These are phyloP conservation scores for Centruroides sculpturatus DNA, from an alignment of 1,140 invertebrate species.

Conservation along the genomic window DNA sequence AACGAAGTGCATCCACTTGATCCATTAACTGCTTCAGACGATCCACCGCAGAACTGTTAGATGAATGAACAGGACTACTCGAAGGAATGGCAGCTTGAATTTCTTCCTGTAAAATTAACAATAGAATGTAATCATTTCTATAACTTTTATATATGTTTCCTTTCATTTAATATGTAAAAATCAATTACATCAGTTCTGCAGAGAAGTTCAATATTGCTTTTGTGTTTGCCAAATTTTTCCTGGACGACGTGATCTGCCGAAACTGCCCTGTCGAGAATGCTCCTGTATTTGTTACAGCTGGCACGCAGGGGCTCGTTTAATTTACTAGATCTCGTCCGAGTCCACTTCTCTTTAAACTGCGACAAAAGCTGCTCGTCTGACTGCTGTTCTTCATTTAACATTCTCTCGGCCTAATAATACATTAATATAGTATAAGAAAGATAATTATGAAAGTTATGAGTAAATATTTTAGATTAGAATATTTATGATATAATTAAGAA, in stretches of 20 bases:
- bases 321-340: slow-evolving; percentile 66
- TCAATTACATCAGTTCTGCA: slow-evolving; percentile 44
- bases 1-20: slow-evolving; percentile 73
- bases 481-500: too few species aligned
- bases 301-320: slow-evolving; percentile 75
- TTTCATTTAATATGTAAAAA: background rate
- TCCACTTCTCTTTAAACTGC: slow-evolving; percentile 84
- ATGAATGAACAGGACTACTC: slow-evolving; percentile 28
- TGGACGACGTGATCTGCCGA: slow-evolving; percentile 59
- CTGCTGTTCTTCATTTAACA: slow-evolving; percentile 79
- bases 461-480: too few species aligned
- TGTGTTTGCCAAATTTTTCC: slow-evolving; percentile 68
- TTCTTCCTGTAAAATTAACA: slow-evolving; percentile 24
- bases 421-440: background rate
- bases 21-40: slow-evolving; percentile 67
- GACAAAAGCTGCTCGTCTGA: slow-evolving; percentile 72
- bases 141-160: too few species aligned
- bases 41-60: slow-evolving; percentile 29
- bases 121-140: too few species aligned
- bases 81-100: slow-evolving; percentile 31
- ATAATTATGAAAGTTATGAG: background rate
- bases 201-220: slow-evolving; percentile 64
- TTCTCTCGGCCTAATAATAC: slow-evolving; percentile 48
- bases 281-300: slow-evolving; percentile 76
- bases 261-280: slow-evolving; percentile 80